Conservation (phyloP, 2,113 vertebrate species). For the Cynopterus brachyotis region DNA sequence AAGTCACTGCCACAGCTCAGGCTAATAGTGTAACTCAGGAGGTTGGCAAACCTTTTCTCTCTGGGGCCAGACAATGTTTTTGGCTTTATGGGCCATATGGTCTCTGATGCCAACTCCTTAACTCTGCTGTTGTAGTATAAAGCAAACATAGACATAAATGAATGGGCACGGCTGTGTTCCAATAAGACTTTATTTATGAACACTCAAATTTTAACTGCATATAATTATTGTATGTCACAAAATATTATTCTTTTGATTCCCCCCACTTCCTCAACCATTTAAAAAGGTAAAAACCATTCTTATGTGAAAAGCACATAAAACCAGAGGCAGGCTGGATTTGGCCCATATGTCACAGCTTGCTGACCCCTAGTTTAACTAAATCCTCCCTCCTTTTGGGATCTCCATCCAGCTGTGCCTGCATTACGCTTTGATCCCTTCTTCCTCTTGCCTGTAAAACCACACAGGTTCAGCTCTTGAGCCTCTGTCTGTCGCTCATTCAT, state of each 20-base stretch:
- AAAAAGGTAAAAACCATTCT: slow-evolving; percentile 20
- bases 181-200: neutral
- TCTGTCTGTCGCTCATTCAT: neutral
- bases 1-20: neutral
- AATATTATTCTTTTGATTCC: neutral
- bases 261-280: neutral
- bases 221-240: neutral
- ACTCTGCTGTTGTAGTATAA: neutral
- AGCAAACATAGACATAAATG: neutral
- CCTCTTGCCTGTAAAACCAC: neutral
- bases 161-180: neutral
- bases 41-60: neutral
- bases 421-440: neutral
- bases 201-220: neutral
- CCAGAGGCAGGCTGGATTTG: neutral
- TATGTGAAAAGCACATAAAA: neutral
- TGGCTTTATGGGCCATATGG: neutral
- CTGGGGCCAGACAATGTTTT: neutral
- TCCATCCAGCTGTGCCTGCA: neutral
- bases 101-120: neutral
- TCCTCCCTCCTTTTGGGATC: neutral
- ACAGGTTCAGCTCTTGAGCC: neutral
- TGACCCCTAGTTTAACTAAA: neutral
- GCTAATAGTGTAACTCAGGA: neutral
- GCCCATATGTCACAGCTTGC: neutral